These are phyloP conservation scores for Neodon shergylaensis DNA, from an alignment of 2,113 vertebrate genomes.

Conservation along the genomic window DNA sequence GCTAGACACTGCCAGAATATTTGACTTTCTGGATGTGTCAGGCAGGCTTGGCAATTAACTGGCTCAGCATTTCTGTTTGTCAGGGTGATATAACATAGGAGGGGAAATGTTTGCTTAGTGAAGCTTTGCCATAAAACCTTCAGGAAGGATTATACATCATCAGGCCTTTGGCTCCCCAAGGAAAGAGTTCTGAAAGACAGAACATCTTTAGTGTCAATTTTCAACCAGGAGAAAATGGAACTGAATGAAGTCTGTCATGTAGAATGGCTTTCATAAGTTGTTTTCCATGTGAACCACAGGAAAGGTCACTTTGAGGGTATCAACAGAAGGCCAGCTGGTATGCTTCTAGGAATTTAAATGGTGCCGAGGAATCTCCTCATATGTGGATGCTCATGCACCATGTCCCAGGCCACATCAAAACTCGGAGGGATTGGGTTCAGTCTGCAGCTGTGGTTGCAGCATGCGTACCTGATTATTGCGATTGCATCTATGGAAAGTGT, in stretches of 20 bases:
- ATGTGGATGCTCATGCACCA: background rate
- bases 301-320: constrained; percentile 59
- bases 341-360: background rate
- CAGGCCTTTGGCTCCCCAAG: background rate
- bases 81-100: constrained; percentile 64
- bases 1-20: constrained; percentile 65
- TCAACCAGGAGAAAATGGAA: constrained; percentile 68
- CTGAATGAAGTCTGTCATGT: constrained; percentile 67
- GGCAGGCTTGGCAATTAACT: constrained; percentile 59
- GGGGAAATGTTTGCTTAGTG: constrained; percentile 51
- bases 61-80: constrained; percentile 75
- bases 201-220: constrained; percentile 67
- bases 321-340: background rate
- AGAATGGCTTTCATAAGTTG: constrained; percentile 54
- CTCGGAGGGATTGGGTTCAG: background rate
- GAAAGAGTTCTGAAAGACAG: constrained; percentile 65
- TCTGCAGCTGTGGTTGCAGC: constrained; percentile 57
- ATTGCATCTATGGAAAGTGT: background rate
- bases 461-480: constrained; percentile 2
- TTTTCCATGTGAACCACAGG: constrained; percentile 53
- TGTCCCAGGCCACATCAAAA: background rate
- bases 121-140: constrained; percentile 64
- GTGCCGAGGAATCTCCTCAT: background rate
- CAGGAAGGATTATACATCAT: constrained; percentile 66
- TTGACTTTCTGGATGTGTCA: constrained; percentile 63